Evolutionary conservation across 1,140 invertebrate genomes (phyloP).

Genomic region (Delia radicum): DNA sequence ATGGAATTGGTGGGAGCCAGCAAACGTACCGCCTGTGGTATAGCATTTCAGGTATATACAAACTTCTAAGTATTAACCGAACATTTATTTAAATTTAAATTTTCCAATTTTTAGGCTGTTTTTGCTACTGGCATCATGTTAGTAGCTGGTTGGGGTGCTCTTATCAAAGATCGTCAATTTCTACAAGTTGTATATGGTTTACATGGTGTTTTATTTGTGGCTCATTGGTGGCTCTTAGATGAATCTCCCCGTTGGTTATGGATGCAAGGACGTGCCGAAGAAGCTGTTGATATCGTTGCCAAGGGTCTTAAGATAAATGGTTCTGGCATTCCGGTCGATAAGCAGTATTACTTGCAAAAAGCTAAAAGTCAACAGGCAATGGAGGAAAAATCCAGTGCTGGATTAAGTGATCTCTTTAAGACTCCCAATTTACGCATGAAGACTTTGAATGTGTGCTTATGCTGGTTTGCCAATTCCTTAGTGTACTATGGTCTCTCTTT

Average conservation of each 20-base stretch:
- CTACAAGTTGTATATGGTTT: conserved; percentile 80
- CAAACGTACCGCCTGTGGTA: conserved; percentile 78
- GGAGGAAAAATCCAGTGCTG: conserved; percentile 55
- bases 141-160: conserved; percentile 76
- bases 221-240: conserved; percentile 83
- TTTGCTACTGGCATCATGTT: conserved; percentile 83
- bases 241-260: conserved; percentile 85
- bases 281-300: conserved; percentile 71
- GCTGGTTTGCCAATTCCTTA: conserved; percentile 86
- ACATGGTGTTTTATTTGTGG: conserved; percentile 71
- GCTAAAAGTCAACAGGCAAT: conserved; percentile 59
- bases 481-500: conserved; percentile 85
- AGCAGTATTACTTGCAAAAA: conserved; percentile 63
- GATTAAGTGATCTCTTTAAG: conserved; percentile 71
- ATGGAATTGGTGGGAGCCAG: conserved; percentile 85
- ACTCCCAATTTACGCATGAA: conserved; percentile 77
- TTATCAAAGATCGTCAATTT: conserved; percentile 72
- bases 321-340: conserved; percentile 63
- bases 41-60: conserved; percentile 66
- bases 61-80: background rate
- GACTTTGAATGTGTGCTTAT: conserved; percentile 78
- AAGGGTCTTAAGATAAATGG: conserved; percentile 73
- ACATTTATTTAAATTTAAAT: background rate
- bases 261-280: conserved; percentile 70
- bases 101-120: conserved; percentile 54